Percentiles rank a stretch among this genome's conserved stretches.
These are phyloP conservation scores for Salvator merianae DNA, from an alignment of 2,113 vertebrate genomes.

Conservation along the genomic window DNA sequence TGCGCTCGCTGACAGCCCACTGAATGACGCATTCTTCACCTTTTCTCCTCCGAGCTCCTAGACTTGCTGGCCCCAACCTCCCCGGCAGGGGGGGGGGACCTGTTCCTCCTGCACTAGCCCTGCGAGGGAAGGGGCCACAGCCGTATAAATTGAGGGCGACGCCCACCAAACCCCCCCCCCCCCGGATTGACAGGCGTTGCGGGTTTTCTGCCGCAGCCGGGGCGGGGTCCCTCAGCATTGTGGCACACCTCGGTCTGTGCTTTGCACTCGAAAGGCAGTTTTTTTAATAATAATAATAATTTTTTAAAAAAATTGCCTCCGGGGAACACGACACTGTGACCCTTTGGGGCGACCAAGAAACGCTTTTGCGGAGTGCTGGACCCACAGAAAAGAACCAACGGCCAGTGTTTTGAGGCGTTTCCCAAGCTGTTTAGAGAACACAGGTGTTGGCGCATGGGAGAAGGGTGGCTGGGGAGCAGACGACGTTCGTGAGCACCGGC, in stretches of 20 bases:
- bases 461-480: no score
- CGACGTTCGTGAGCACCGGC: no score
- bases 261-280: neutral
- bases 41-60: slow-evolving; percentile 45
- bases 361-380: neutral
- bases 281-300: neutral
- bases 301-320: neutral
- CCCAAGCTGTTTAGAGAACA: neutral
- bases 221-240: neutral
- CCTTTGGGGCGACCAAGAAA: neutral
- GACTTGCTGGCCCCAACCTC: slow-evolving; percentile 1
- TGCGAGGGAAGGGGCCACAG: slow-evolving; percentile 12
- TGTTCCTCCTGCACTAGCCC: neutral
- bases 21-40: slow-evolving; percentile 72
- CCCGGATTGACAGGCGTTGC: slow-evolving; percentile 33
- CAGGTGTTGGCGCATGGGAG: neutral
- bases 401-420: neutral
- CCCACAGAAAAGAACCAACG: neutral
- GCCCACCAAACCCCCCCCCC: slow-evolving; percentile 38
- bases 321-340: no score
- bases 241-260: neutral
- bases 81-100: no score
- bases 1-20: slow-evolving; percentile 48
- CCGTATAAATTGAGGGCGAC: slow-evolving; percentile 2
- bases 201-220: neutral